Base-by-base conservation (phyloP, 2,888 invertebrate species). In the Hirtodrosophila alboralis region DNA sequence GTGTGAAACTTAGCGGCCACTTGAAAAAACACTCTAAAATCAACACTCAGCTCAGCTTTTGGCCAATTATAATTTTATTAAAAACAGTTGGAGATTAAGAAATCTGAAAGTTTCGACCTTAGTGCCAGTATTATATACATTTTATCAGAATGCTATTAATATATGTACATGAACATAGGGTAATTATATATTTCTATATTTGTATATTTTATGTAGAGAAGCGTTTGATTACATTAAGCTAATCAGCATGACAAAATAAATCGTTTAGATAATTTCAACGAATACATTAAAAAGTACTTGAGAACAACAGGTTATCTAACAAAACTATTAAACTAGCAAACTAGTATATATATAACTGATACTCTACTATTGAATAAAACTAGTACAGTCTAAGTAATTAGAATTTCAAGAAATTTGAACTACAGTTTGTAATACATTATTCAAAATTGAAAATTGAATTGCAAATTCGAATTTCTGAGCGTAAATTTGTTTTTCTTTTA, bases 21-120 rank as follows among this genome's bases (percentile, higher is more conserved):
- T 66, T 59, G 16, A 59, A 48, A 49, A 49, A 44, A 5, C 23
- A 27, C 38, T 54, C 40, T 26, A 34, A 7, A 26, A 1, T 13
- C 18, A 37, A 14, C 18, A 18, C 13, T 45, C 36, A 30, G 14
- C 16, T 10, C 36, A 14, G 52, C 47, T 60, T 56, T 53, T 26
- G 52, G 26, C 43, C n/a, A n/a, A 64, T 66, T 66, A 48, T 51
- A 60, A 65, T 65, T 56, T 60, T 65, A 65, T 60, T 60, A 53
- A 49, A n/a, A 30, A 33, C 48, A 52, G 48, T 52, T 58, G 49
- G 49, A 47, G 40, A 53, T 52, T 58, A 45, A 47, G 40, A 62
- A 66, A 66, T 48, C 30, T 45, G 30, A 57, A 58, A 30, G 16
- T 33, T 34, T 21, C 48, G 44, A 40, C 58, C 47, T 57, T 52